Conservation (phyloP, 2,113 vertebrate species). For the Mus spicilegus region DNA sequence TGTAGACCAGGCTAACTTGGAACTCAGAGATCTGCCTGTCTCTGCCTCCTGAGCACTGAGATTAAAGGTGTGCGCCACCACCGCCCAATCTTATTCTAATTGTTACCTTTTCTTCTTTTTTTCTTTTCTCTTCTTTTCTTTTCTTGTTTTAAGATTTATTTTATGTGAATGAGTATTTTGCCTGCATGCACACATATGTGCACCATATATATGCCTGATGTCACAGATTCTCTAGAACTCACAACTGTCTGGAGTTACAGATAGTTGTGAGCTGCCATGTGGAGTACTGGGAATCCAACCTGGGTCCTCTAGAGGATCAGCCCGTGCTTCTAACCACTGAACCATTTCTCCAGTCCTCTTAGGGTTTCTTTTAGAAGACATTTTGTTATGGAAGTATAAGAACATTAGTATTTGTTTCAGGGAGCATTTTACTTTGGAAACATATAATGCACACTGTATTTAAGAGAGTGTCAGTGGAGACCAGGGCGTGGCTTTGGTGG, state of each 20-base stretch:
- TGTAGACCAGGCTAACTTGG: neutral
- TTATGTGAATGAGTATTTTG: too few species aligned
- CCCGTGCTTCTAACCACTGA: too few species aligned
- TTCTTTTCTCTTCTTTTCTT: neutral
- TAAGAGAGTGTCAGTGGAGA: neutral
- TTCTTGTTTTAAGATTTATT: too few species aligned
- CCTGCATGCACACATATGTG: too few species aligned
- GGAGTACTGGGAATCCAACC: too few species aligned
- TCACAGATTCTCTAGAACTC: too few species aligned
- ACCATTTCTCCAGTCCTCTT: too few species aligned
- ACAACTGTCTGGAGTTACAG: too few species aligned
- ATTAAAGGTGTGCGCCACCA: neutral
- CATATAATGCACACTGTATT: neutral
- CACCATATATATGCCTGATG: too few species aligned
- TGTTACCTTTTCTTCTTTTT: constrained; percentile 14
- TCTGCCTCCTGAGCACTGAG: neutral
- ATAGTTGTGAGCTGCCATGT: too few species aligned
- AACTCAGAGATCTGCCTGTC: neutral
- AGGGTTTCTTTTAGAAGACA: constrained; percentile 46
- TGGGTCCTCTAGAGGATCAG: too few species aligned
- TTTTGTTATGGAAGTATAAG: constrained; percentile 51
- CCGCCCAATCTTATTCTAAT: neutral
- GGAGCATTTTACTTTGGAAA: constrained; percentile 6
- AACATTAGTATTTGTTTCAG: constrained; percentile 53
- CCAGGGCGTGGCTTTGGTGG: neutral